Base-by-base conservation (phyloP, 30 jellyfish, hydroid and myxozoan genomes). In the Hydractinia symbiolongicarpus region DNA sequence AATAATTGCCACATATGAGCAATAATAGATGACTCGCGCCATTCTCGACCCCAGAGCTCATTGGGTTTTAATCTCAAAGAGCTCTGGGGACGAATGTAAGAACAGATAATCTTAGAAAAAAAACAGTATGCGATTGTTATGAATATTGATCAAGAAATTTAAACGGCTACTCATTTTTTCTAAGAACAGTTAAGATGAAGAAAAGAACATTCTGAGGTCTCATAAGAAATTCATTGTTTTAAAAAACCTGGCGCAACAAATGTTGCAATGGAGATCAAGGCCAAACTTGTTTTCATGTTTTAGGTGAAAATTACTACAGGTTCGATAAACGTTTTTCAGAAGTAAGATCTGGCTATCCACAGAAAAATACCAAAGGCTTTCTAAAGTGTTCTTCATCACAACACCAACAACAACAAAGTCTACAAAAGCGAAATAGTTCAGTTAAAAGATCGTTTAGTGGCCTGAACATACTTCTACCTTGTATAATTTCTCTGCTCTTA, bases 301-400 rank as follows among this genome's bases (percentile, higher is more conserved):
- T 74, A 74, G 83, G 72, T 74, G 49, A 54, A 5, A 58, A 55
- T 50, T 74, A 74, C 20, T 74, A 74, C 21, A 55, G 83, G 14
- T n/a, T 74, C 8, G 66, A 74, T 4, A 44, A 20, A 74, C 40
- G 54, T 5, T 8, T 16, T 13, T 74, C 54, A n/a, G 14, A 21
- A 51, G 83, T 74, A 4, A 58, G 21, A 8, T 30, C 16, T 50
- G 83, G 83, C n/a, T 74, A 74, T 50, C 83, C 83, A 50, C 51
- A 50, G 20, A n/a, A 74, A n/a, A 66, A 49, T 44, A 50, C 83
- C 5, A 67, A 50, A n/a, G 20, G 56, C 44, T 72, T 72, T 73
- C 50, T 72, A 17, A 72, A 17, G 50, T 72, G 81, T 14, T 72
- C 81, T 1, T 53, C 71, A 14, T 7, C 74, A 6, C 40, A n/a